Evolutionary conservation across 2,113 vertebrate species (phyloP).

Genomic region (Cacatua alba): DNA sequence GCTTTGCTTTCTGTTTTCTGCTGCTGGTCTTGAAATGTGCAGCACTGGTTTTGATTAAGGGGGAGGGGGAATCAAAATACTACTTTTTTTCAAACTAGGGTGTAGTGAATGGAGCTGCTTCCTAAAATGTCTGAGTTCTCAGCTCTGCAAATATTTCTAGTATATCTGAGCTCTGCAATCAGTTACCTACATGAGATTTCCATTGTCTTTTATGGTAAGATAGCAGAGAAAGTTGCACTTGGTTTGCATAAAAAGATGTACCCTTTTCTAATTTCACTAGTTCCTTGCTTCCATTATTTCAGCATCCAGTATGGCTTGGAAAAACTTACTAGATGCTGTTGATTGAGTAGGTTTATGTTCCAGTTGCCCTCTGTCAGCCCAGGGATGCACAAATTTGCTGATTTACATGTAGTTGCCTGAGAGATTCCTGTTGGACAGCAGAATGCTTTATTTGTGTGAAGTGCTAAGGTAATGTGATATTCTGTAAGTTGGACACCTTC

Average conservation of each 20-base stretch:
- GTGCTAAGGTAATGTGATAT: background rate
- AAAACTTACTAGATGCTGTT: background rate
- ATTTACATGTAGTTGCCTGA: background rate
- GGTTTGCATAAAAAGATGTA: background rate
- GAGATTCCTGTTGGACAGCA: background rate
- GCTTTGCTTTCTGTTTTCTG: background rate
- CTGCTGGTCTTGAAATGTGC: background rate
- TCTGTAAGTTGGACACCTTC: background rate
- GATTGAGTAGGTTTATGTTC: background rate
- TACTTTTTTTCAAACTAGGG: background rate
- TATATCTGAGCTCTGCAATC: background rate
- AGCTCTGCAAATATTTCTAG: background rate
- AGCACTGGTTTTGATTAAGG: background rate
- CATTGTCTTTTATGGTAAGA: background rate
- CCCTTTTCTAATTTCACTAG: background rate
- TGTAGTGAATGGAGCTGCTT: background rate
- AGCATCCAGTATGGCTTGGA: background rate
- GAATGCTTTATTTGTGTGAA: background rate
- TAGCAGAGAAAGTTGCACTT: background rate
- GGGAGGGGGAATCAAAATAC: background rate
- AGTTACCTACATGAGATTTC: background rate
- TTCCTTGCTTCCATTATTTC: background rate
- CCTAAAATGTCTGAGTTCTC: background rate
- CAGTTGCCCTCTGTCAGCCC: background rate
- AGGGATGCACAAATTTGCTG: background rate